phyloP scores from a whole-genome alignment of 2,888 invertebrate genomes.

The Tetranychus piercei region DNA sequence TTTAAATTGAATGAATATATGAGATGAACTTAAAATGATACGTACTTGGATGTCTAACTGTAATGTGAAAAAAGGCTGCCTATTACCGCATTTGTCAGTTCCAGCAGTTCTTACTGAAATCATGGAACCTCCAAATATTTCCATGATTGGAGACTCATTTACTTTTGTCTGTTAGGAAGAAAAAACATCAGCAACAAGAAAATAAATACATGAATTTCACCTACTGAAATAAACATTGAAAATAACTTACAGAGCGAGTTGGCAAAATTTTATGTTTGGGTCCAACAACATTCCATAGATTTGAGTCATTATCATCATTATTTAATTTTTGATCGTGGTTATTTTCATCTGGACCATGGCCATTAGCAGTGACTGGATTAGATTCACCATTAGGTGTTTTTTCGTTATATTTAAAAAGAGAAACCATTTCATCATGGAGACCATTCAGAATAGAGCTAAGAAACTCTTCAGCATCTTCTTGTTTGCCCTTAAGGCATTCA shows the following conservation, averaged over 20 bases:
- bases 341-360: slow-evolving; percentile 29
- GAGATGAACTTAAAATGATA: background rate
- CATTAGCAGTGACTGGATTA: slow-evolving; percentile 26
- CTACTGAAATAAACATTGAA: background rate
- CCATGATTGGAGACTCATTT: slow-evolving; percentile 66
- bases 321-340: background rate
- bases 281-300: slow-evolving; percentile 44
- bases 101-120: slow-evolving; percentile 58
- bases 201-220: background rate
- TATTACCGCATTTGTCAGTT: slow-evolving; percentile 63
- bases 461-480: slow-evolving; percentile 95
- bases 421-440: slow-evolving; percentile 88
- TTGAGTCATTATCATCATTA: slow-evolving; percentile 26
- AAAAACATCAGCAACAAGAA: slow-evolving; percentile 5
- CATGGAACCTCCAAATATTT: slow-evolving; percentile 79
- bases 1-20: background rate
- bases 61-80: slow-evolving; percentile 86
- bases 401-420: slow-evolving; percentile 39
- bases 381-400: slow-evolving; percentile 1
- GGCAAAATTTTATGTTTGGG: slow-evolving; percentile 70
- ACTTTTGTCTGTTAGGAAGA: slow-evolving; percentile 42
- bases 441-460: slow-evolving; percentile 77
- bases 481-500: slow-evolving; percentile 48
- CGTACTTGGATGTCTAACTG: slow-evolving; percentile 78
- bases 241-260: slow-evolving; percentile 46